phyloP scores from a whole-genome alignment of 2,797 vertebrate genomes.

The Gallinago solitaria region DNA sequence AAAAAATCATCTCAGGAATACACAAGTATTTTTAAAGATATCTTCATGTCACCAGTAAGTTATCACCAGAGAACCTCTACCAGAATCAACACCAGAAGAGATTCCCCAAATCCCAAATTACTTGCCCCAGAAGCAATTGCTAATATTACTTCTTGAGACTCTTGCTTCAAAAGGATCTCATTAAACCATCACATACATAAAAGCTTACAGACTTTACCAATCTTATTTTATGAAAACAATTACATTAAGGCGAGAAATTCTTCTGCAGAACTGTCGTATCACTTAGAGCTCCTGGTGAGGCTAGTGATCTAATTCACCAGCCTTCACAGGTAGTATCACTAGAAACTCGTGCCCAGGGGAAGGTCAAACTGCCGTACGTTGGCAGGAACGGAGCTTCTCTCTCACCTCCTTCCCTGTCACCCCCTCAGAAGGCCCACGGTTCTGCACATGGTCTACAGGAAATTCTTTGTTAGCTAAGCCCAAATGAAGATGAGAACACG shows the following conservation, averaged over 20 bases:
- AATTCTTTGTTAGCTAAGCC: background rate
- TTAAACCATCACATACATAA: background rate
- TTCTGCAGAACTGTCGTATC: background rate
- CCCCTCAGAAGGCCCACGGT: background rate
- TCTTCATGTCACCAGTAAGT: background rate
- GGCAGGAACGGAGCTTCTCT: background rate
- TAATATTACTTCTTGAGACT: background rate
- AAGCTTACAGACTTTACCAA: background rate
- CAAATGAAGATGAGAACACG: background rate
- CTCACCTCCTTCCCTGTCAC: background rate
- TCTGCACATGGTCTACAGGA: background rate
- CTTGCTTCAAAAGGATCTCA: background rate
- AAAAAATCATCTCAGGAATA: background rate
- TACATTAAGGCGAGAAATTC: background rate
- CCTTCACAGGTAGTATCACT: background rate
- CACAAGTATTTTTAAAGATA: background rate
- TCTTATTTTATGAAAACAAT: background rate
- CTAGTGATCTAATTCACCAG: accelerated
- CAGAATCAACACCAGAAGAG: background rate
- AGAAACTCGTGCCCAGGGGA: background rate
- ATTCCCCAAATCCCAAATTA: background rate
- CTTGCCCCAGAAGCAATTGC: background rate
- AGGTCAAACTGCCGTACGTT: background rate
- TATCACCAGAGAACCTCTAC: background rate
- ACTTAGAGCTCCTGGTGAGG: background rate